phyloP scores from a whole-genome alignment of 1,140 invertebrate genomes.

The Mizuhopecten yessoensis region DNA sequence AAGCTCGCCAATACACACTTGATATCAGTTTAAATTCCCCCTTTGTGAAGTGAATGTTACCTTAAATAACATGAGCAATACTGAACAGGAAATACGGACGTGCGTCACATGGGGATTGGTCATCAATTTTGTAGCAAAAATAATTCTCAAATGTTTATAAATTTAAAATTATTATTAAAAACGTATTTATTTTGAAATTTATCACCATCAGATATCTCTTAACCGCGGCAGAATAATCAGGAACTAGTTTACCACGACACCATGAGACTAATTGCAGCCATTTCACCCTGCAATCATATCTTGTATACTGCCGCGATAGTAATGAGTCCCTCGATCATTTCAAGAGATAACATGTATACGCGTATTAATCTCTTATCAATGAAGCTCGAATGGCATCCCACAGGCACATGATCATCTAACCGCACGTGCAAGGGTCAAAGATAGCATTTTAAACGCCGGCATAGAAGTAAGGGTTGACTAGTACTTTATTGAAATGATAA shows the following conservation, averaged over 20 bases:
- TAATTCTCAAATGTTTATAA: background rate
- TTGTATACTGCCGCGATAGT: background rate
- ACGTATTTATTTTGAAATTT: slow-evolving; percentile 36
- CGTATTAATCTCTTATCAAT: background rate
- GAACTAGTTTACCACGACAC: slow-evolving; percentile 12
- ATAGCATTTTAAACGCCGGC: background rate
- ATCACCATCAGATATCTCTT: background rate
- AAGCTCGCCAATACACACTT: background rate
- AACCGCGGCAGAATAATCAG: slow-evolving; percentile 31
- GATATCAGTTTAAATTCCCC: background rate
- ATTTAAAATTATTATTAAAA: slow-evolving; percentile 19
- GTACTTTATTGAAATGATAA: background rate
- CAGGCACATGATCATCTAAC: background rate
- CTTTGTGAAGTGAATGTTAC: background rate
- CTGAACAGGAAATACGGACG: background rate
- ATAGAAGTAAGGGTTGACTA: background rate
- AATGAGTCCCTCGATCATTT: background rate
- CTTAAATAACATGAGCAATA: background rate
- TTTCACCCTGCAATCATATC: background rate
- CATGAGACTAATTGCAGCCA: slow-evolving; percentile 37
- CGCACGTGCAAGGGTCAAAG: slow-evolving; percentile 19
- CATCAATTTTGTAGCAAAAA: background rate
- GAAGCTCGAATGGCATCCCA: background rate
- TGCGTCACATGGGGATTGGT: background rate
- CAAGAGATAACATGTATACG: background rate